A percentile compares a stretch with the other conserved stretches of the same genome.
These are phyloP conservation scores for Hemibagrus wyckioides DNA, from an alignment of 2,113 vertebrate species.

Conservation along the genomic window DNA sequence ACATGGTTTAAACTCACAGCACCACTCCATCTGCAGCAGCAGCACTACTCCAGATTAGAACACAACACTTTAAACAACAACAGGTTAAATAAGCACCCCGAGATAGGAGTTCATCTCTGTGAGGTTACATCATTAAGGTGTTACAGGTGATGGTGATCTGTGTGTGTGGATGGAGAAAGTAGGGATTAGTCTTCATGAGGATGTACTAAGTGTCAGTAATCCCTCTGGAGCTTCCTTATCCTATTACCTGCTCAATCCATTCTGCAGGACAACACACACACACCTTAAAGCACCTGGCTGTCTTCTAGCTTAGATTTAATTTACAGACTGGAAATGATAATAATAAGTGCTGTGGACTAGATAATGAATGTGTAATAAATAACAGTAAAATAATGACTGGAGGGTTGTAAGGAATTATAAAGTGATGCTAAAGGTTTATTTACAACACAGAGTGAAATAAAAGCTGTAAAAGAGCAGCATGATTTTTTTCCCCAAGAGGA, in stretches of 20 bases:
- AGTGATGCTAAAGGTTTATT: neutral
- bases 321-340: neutral
- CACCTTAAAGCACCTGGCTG: neutral
- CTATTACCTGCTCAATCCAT: constrained; percentile 52
- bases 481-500: neutral
- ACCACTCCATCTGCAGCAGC: neutral
- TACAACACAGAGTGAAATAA: neutral
- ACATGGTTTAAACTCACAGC: neutral
- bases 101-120: neutral
- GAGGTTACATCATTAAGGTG: neutral
- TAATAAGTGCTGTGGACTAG: neutral
- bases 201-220: constrained; percentile 51
- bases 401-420: neutral
- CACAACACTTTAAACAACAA: constrained; percentile 16
- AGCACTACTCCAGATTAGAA: neutral
- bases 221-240: constrained; percentile 52
- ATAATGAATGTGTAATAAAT: neutral
- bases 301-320: neutral
- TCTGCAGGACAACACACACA: neutral
- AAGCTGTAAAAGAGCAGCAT: neutral
- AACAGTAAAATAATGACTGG: neutral
- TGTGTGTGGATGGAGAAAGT: constrained; percentile 25
- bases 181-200: constrained; percentile 41
- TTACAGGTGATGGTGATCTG: neutral
- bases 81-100: neutral